phyloP scores from a whole-genome alignment of 2,113 vertebrate genomes.

The Syngnathus scovelli region DNA sequence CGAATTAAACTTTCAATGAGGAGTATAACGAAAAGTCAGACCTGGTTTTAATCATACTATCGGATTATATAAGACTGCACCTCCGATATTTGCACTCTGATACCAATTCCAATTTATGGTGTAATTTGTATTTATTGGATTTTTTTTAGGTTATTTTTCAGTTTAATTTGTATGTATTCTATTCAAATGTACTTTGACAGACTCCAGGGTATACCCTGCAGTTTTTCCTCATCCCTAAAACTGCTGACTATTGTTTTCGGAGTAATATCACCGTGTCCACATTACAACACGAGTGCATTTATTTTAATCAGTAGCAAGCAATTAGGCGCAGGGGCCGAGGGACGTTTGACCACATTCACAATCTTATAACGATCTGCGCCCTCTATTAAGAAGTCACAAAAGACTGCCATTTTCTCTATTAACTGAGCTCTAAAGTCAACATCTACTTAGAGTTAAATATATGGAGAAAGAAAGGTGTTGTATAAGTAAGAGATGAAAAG shows the following conservation, averaged over 20 bases:
- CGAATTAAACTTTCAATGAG: background rate
- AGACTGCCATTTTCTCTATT: background rate
- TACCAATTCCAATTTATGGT: no score
- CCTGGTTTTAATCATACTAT: no score
- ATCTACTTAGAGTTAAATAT: background rate
- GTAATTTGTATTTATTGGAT: no score
- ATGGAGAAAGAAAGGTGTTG: background rate
- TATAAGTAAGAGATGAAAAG: background rate
- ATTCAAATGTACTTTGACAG: no score
- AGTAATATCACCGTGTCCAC: background rate
- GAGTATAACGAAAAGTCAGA: background rate
- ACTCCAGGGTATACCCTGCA: no score
- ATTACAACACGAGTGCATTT: background rate
- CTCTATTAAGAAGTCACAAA: background rate
- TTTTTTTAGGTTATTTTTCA: no score
- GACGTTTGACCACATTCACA: slow-evolving; percentile 10
- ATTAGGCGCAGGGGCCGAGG: slow-evolving; percentile 12
- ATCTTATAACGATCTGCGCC: background rate
- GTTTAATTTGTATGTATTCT: no score
- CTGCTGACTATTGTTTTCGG: no score
- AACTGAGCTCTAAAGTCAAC: background rate
- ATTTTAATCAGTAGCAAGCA: background rate
- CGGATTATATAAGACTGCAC: no score
- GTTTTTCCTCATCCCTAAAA: no score
- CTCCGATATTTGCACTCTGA: no score